Percentiles rank a stretch among this genome's conserved stretches.
These are phyloP conservation scores for Oceanodroma leucorhoa DNA, from an alignment of 2,797 vertebrate genomes.

Conservation along the genomic window DNA sequence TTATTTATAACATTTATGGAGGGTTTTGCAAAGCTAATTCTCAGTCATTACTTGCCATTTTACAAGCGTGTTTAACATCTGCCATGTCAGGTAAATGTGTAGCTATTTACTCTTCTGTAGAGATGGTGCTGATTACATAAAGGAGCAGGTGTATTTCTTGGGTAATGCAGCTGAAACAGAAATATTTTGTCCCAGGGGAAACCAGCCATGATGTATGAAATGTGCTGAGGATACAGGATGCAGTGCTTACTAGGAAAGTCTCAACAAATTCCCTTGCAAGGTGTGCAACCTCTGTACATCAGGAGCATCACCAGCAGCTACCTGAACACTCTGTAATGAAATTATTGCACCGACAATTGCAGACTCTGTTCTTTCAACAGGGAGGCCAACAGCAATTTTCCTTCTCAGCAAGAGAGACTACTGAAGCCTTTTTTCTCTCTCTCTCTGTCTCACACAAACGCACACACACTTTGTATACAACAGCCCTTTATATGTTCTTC, in stretches of 20 bases:
- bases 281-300: not conserved
- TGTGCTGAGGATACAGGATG: conserved; percentile 35
- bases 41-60: not conserved
- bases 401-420: not conserved
- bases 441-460: not conserved
- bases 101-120: conserved; percentile 27
- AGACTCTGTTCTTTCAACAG: not conserved
- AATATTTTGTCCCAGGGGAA: conserved; percentile 49
- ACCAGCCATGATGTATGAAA: conserved; percentile 19
- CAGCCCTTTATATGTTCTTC: not conserved
- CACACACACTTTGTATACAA: not conserved
- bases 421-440: not conserved
- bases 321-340: not conserved
- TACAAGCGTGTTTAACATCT: conserved; percentile 29
- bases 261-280: conserved; percentile 2
- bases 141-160: conserved; percentile 38
- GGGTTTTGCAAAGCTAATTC: not conserved
- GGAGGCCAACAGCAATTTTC: not conserved
- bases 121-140: conserved; percentile 31
- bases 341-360: not conserved
- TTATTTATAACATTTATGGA: not conserved
- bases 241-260: not conserved
- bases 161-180: conserved; percentile 50
- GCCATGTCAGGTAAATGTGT: conserved; percentile 6
- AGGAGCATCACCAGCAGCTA: not conserved